phyloP scores from a whole-genome alignment of 2,888 invertebrate species.

The Tribolium freemani region DNA sequence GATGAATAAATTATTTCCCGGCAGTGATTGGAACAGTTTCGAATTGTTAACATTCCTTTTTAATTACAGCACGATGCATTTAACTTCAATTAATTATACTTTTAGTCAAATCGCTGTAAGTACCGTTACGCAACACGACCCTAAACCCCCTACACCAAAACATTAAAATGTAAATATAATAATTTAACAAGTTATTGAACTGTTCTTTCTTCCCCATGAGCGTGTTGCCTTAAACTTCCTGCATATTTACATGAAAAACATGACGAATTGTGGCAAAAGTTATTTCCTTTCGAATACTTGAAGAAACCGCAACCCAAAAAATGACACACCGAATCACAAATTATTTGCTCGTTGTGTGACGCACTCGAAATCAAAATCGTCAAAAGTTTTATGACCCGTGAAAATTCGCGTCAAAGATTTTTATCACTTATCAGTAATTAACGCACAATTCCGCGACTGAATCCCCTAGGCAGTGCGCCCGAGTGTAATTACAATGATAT shows the following conservation, averaged over 20 bases:
- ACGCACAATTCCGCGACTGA: conserved; percentile 1
- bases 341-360: background rate
- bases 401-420: conserved; percentile 10
- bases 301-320: conserved; percentile 12
- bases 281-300: conserved; percentile 16
- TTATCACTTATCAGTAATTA: conserved; percentile 10
- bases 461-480: background rate
- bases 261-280: conserved; percentile 30
- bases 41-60: background rate
- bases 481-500: conserved; percentile 4
- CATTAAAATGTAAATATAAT: no score
- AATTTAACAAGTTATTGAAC: no score
- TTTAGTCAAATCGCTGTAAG: no score
- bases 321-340: background rate
- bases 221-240: background rate
- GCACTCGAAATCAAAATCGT: background rate
- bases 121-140: no score
- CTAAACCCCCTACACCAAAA: no score
- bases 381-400: conserved; percentile 14
- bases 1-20: background rate
- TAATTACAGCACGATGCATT: no score
- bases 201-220: no score
- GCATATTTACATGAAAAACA: background rate
- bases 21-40: background rate
- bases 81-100: no score